Evolutionary conservation across 23 tunicate species (phyloP), one percentile per base, ranked within the genome.

Genomic region (Halocynthia roretzi): DNA sequence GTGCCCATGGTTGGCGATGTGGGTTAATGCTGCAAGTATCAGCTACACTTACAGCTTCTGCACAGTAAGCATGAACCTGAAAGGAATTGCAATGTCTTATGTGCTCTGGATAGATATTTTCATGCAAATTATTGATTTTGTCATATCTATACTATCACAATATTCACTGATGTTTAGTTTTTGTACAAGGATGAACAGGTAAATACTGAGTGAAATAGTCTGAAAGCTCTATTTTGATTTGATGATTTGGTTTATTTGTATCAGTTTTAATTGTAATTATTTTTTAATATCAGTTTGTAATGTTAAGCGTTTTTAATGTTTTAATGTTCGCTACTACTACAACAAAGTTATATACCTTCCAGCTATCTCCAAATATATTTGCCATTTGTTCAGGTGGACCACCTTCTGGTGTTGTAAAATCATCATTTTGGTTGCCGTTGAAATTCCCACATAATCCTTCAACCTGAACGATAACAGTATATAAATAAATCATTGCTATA

Each of bases 391-490:
- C 82, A 10, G 74, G 61, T 52, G 74, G 82, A 23, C 82, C 82
- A 11, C 74, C 51, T 78, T 67, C 82, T 8, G 82, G 82, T 14
- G 82, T 78, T 12, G 18, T 70, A 48, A 78, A 78, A 51, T 78
- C 82, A 67, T 78, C 82, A 53, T 78, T 78, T 49, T 67, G 66
- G 57, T 78, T 50, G 17, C 82, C 77, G 44, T 78, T 78, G 48
- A 54, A 66, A 75, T 78, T 78, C 0, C 82, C 82, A 67, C 82
- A 78, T 7, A 78, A 67, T 66, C 82, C 82, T 78, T 78, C 82
- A 67, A 78, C 82, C 74, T 67, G 10, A 15, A 20, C 21, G 40
- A 60, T 17, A 17, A 15, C 64, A 15, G 64, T 15, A 60, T 15
- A 17, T 60, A 60, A 15, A 57, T n/a, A 31, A 31, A 31, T 0